Conservation (phyloP, 30 jellyfish, hydroid and myxozoan species). For the Catostylus mosaicus region DNA sequence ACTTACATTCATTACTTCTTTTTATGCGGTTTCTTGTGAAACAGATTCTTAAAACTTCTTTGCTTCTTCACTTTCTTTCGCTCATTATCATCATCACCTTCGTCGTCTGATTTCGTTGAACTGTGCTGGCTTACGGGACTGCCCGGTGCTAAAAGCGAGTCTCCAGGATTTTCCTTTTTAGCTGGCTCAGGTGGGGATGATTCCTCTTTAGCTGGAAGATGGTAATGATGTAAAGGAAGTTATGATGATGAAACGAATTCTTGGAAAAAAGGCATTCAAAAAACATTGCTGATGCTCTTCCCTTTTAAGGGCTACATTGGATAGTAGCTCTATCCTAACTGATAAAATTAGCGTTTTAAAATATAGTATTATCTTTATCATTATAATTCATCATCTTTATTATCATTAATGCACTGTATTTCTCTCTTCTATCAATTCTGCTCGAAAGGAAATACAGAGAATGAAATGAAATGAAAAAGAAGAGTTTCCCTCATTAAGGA, state of each 20-base stretch:
- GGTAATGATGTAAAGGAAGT: too few relatives aligned
- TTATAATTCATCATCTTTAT: too few relatives aligned
- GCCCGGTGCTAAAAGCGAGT: slow-evolving; percentile 62
- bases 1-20: slow-evolving; percentile 54
- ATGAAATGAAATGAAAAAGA: too few relatives aligned
- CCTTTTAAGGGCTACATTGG: too few relatives aligned
- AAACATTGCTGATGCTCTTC: too few relatives aligned
- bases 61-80: slow-evolving; percentile 88
- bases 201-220: slow-evolving; percentile 22
- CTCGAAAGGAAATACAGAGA: too few relatives aligned
- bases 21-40: slow-evolving; percentile 73
- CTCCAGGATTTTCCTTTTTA: slow-evolving; percentile 15
- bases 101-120: slow-evolving; percentile 58
- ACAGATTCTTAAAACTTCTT: slow-evolving; percentile 87
- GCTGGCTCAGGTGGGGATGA: slow-evolving; percentile 7
- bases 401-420: too few relatives aligned
- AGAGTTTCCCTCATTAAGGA: too few relatives aligned
- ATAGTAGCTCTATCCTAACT: too few relatives aligned
- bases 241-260: not conserved
- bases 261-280: not conserved
- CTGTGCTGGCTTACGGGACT: slow-evolving; percentile 85
- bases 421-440: too few relatives aligned
- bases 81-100: slow-evolving; percentile 60
- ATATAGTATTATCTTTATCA: too few relatives aligned
- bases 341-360: too few relatives aligned